phyloP scores from a whole-genome alignment of 2,113 vertebrate genomes.

The Syngnathus scovelli region DNA sequence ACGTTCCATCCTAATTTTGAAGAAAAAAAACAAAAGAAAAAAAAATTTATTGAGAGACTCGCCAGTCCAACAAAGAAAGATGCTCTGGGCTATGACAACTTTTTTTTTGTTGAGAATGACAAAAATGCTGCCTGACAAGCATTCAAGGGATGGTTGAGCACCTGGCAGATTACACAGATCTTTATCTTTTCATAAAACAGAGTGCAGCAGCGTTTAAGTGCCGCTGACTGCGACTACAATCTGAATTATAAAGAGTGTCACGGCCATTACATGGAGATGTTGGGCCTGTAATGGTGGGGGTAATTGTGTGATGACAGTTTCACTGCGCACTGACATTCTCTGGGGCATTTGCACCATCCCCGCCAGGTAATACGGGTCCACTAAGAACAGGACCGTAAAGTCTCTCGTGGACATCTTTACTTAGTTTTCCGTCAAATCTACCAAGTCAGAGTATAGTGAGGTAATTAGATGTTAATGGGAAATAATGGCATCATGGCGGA shows the following conservation, averaged over 20 bases:
- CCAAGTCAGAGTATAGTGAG: constrained; percentile 49
- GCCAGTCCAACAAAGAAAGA: constrained; percentile 53
- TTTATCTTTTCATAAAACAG: constrained; percentile 72
- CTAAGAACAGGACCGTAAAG: constrained; percentile 62
- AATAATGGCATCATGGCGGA: constrained; percentile 59
- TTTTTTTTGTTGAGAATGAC: constrained; percentile 48
- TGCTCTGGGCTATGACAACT: constrained; percentile 59
- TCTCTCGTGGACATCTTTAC: constrained; percentile 44
- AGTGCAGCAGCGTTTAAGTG: constrained; percentile 68
- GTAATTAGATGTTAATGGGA: constrained; percentile 67
- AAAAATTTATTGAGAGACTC: constrained; percentile 51
- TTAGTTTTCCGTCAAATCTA: constrained; percentile 61
- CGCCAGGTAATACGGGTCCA: constrained; percentile 68
- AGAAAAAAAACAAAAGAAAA: constrained; percentile 25
- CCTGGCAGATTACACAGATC: constrained; percentile 67
- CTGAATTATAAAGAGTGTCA: constrained; percentile 71
- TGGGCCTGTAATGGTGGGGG: constrained; percentile 68
- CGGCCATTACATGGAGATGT: constrained; percentile 65
- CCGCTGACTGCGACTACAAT: constrained; percentile 68
- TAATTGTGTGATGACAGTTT: constrained; percentile 80
- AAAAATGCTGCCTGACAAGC: constrained; percentile 68
- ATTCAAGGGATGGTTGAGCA: constrained; percentile 58
- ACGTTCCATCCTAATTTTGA: not conserved
- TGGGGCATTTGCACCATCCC: constrained; percentile 68
- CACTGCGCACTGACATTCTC: constrained; percentile 65